Conservation (phyloP, 2,797 vertebrate genomes). For the Sylvia borin region DNA sequence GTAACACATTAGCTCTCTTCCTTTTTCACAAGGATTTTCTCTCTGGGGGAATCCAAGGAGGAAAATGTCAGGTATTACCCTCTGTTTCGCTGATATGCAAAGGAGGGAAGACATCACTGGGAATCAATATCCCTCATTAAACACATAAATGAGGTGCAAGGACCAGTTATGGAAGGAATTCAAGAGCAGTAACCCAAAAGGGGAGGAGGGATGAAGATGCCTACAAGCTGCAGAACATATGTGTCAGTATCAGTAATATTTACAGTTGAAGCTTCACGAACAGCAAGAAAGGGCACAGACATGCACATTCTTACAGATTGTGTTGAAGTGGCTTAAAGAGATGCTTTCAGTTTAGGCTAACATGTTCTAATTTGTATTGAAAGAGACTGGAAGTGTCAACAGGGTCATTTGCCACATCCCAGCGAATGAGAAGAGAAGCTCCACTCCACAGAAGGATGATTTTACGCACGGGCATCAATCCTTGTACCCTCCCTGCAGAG, state of each 20-base stretch:
- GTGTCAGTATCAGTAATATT: conserved; percentile 50
- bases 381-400: conserved; percentile 33
- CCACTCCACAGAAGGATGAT: not conserved
- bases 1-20: not conserved
- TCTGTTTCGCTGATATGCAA: not conserved
- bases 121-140: not conserved
- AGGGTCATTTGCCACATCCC: conserved; percentile 16
- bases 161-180: not conserved
- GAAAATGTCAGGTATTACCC: not conserved
- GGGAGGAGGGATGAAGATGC: not conserved
- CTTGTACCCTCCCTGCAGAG: not conserved
- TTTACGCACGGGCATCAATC: not conserved
- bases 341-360: conserved; percentile 54
- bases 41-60: not conserved
- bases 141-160: not conserved
- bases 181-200: not conserved
- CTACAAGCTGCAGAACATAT: conserved; percentile 50
- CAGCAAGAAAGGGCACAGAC: conserved; percentile 55
- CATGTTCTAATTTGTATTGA: conserved; percentile 56
- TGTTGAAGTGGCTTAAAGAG: conserved; percentile 46
- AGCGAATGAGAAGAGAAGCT: not conserved
- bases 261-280: conserved; percentile 20
- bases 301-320: conserved; percentile 52
- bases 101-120: not conserved
- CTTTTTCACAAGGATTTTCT: not conserved